A percentile compares a stretch with the other conserved stretches of the same genome.
These are phyloP conservation scores for Passer montanus DNA, from an alignment of 2,113 vertebrate species.

Conservation along the genomic window DNA sequence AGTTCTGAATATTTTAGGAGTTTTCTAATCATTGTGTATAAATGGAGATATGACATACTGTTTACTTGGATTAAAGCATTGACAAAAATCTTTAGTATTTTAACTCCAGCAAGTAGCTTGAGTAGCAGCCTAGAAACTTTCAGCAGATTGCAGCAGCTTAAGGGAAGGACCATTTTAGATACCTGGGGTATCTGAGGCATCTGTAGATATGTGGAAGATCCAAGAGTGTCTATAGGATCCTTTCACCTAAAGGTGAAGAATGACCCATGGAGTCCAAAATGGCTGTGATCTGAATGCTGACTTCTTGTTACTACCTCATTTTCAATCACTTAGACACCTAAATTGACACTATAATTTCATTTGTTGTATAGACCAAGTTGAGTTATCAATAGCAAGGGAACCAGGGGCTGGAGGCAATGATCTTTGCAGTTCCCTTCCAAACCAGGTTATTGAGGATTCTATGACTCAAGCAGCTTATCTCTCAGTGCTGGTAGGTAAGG, in stretches of 20 bases:
- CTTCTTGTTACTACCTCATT: background rate
- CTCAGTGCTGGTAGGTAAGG: background rate
- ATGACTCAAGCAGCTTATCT: background rate
- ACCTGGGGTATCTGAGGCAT: background rate
- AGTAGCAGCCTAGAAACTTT: background rate
- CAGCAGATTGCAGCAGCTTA: background rate
- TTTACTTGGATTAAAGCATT: background rate
- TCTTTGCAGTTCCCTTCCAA: background rate
- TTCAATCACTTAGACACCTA: background rate
- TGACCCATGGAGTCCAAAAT: background rate
- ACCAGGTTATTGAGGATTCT: background rate
- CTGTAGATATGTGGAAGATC: background rate
- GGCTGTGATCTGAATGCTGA: background rate
- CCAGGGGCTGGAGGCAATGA: background rate
- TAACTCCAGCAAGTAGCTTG: background rate
- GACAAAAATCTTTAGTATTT: background rate
- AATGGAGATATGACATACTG: background rate
- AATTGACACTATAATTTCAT: background rate
- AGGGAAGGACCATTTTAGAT: background rate
- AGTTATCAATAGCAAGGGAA: background rate
- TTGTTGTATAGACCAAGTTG: background rate
- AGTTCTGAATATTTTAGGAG: background rate
- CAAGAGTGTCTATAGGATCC: background rate
- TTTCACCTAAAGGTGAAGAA: background rate
- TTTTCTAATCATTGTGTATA: background rate